Conservation (phyloP, 2,113 vertebrate species). For the Pseudopipra pipra region DNA sequence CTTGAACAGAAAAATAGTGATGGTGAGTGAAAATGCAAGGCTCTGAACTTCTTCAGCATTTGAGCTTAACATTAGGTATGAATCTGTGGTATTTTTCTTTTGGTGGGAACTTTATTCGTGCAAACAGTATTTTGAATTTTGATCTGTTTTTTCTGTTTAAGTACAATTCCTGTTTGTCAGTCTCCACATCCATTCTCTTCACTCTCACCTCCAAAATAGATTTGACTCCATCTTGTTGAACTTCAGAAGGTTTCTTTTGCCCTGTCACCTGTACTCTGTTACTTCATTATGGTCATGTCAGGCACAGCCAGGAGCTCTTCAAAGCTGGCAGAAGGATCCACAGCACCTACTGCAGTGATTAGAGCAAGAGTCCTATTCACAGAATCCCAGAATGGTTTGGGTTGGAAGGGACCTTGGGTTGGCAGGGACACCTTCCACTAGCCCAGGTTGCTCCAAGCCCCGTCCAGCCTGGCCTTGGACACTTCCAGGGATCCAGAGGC, state of each 20-base stretch:
- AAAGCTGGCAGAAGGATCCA: not conserved
- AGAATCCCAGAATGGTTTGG: not conserved
- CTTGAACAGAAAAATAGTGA: not conserved
- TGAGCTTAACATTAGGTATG: not conserved
- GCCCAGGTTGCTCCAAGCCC: not conserved
- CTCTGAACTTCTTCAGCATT: not conserved
- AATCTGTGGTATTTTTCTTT: not conserved
- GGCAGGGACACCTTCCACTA: too few relatives aligned
- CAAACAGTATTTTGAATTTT: not conserved
- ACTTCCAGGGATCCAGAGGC: not conserved
- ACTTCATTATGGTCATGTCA: not conserved
- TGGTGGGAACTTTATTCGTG: not conserved
- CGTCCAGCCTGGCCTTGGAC: accelerated
- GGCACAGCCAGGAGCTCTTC: not conserved
- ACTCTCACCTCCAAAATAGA: not conserved
- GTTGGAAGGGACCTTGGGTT: not conserved
- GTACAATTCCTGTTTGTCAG: not conserved
- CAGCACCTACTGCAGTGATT: not conserved
- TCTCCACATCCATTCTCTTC: not conserved
- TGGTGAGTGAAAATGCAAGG: not conserved
- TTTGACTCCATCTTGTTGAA: not conserved
- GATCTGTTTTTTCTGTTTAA: not conserved
- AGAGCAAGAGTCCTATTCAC: not conserved
- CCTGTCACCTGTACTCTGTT: not conserved
- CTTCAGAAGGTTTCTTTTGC: not conserved